A percentile compares a stretch with the other conserved stretches of the same genome.
These are phyloP conservation scores for Dermatophagoides farinae DNA, from an alignment of 1,140 invertebrate genomes.

Conservation along the genomic window DNA sequence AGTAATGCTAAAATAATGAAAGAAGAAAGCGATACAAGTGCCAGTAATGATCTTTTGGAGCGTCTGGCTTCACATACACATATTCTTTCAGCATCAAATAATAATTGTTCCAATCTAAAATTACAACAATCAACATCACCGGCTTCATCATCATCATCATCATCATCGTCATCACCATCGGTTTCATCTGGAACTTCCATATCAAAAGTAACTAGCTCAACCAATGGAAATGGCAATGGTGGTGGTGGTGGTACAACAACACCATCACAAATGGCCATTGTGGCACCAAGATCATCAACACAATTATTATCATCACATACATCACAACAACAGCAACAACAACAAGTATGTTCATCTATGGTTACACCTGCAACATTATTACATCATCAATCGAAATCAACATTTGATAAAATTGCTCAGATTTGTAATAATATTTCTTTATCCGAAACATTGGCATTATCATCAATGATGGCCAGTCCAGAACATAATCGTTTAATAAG, in stretches of 20 bases:
- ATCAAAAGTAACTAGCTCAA: constrained; percentile 10
- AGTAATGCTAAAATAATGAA: constrained; percentile 9
- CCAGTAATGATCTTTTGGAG: constrained; percentile 7
- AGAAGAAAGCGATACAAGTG: constrained; percentile 12
- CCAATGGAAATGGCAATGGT: constrained; percentile 4
- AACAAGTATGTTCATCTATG: background rate
- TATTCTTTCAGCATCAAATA: background rate
- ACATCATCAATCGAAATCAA: background rate
- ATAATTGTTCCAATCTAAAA: background rate
- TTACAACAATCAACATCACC: background rate
- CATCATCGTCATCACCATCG: background rate
- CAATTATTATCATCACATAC: background rate
- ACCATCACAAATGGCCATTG: background rate
- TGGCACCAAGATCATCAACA: background rate
- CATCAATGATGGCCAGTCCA: background rate
- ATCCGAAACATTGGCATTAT: background rate
- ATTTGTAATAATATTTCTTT: background rate
- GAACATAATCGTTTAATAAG: background rate
- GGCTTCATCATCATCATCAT: background rate
- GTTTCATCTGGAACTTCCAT: constrained; percentile 1
- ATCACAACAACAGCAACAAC: constrained; percentile 5
- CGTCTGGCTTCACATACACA: background rate
- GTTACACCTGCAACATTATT: background rate
- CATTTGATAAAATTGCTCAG: background rate
- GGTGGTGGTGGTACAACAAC: too few species aligned